Conservation (phyloP, 2,797 vertebrate genomes). For the Scomberomorus guttatus region DNA sequence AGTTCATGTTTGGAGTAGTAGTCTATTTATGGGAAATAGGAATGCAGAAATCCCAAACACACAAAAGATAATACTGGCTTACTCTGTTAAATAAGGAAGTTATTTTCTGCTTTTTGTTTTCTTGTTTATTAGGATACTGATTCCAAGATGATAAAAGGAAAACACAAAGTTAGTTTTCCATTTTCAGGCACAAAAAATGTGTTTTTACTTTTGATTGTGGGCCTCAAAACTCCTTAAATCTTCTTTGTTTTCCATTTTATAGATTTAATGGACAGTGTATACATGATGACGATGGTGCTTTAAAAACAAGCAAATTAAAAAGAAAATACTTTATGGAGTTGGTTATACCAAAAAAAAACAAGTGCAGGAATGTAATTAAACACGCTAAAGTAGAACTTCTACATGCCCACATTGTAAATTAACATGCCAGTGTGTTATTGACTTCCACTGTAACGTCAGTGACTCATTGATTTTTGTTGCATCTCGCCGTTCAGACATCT, state of each 20-base stretch:
- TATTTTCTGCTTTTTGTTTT: background rate
- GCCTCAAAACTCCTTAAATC: too few species aligned
- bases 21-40: background rate
- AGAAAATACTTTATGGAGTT: background rate
- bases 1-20: too few species aligned
- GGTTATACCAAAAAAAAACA: background rate
- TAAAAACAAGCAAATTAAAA: background rate
- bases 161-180: too few species aligned
- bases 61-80: background rate
- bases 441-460: background rate
- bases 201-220: too few species aligned
- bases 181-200: too few species aligned
- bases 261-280: background rate
- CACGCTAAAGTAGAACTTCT: too few species aligned
- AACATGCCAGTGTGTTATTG: background rate
- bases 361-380: conserved; percentile 20
- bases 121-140: background rate
- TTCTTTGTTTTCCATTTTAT: background rate
- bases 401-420: conserved; percentile 4
- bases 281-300: background rate
- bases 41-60: background rate
- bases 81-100: background rate
- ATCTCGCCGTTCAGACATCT: background rate
- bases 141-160: background rate
- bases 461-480: background rate